Conservation (phyloP, 2,888 invertebrate genomes). For the Eledone cirrhosa region DNA sequence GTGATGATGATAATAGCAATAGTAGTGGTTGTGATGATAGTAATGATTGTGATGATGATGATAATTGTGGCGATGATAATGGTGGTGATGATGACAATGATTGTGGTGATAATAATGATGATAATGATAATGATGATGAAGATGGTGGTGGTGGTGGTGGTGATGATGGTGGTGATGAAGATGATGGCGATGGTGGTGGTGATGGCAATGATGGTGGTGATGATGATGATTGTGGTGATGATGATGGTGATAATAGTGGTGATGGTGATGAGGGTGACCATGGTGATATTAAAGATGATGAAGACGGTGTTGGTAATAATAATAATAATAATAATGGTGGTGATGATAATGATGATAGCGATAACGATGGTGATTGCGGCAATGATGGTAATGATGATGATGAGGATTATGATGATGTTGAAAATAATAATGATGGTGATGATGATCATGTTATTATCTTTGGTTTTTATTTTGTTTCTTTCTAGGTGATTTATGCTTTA, state of each 20-base stretch:
- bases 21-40: too few species aligned
- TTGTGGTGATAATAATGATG: too few species aligned
- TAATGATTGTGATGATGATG: too few species aligned
- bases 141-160: too few species aligned
- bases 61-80: too few species aligned
- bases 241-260: neutral
- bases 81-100: too few species aligned
- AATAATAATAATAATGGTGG: neutral
- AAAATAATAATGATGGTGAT: too few species aligned
- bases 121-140: too few species aligned
- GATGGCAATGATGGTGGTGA: neutral
- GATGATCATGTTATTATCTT: neutral
- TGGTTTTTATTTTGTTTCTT: slow-evolving; percentile 32
- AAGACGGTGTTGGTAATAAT: neutral
- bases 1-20: too few species aligned
- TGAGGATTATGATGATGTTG: neutral
- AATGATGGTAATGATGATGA: neutral
- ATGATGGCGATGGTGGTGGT: too few species aligned
- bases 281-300: too few species aligned
- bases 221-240: neutral
- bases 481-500: slow-evolving; percentile 66
- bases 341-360: neutral
- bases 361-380: neutral
- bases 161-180: too few species aligned
- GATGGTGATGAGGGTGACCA: neutral